Evolutionary conservation across 2,113 vertebrate genomes (phyloP).

Genomic region (Lathamus discolor): DNA sequence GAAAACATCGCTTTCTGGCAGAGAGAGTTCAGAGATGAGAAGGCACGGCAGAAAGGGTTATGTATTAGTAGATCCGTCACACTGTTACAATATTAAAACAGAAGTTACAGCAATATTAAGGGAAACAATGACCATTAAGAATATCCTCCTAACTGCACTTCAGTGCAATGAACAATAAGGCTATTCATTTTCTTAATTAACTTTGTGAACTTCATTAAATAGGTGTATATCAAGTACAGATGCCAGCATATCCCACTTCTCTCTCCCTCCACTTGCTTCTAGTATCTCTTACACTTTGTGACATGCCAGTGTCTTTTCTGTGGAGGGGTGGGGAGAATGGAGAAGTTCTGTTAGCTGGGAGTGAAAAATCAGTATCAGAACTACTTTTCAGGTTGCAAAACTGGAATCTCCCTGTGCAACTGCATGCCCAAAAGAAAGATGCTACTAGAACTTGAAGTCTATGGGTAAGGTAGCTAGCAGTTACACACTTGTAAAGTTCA

Average conservation of each 20-base stretch:
- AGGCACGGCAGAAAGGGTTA: background rate
- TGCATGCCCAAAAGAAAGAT: background rate
- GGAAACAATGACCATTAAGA: background rate
- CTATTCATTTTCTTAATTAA: background rate
- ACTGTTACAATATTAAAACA: background rate
- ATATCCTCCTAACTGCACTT: background rate
- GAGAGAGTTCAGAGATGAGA: background rate
- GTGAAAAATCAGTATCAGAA: background rate
- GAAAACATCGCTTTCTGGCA: background rate
- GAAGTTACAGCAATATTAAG: background rate
- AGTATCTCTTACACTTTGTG: background rate
- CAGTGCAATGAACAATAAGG: background rate
- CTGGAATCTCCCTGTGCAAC: background rate
- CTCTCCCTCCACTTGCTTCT: background rate
- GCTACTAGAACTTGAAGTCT: background rate
- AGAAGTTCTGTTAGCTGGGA: background rate
- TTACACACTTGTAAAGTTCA: background rate
- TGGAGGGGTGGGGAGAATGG: fast-evolving
- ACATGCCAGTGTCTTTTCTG: background rate
- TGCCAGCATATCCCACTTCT: background rate
- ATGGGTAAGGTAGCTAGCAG: background rate
- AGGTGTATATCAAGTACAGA: background rate
- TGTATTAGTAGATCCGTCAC: background rate
- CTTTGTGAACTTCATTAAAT: background rate
- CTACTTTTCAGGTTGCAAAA: background rate